phyloP scores from a whole-genome alignment of 2,888 invertebrate species.

The Osmoderma eremita region DNA sequence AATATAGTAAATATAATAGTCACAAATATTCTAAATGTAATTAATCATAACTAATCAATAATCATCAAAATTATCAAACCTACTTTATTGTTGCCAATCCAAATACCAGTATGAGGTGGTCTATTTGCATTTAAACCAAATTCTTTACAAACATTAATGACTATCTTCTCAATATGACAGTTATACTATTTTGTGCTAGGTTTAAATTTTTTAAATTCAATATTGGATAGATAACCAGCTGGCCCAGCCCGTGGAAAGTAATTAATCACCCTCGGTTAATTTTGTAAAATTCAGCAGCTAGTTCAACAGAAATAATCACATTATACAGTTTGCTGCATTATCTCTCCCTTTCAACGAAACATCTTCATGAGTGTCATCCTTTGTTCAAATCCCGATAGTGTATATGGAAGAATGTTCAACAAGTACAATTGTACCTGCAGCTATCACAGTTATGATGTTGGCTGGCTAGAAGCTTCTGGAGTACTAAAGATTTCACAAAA shows the following conservation, averaged over 20 bases:
- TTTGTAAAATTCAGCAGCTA: too few relatives aligned
- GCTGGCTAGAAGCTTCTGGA: constrained; percentile 66
- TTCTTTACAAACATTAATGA: constrained; percentile 78
- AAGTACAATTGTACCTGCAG: constrained; percentile 71
- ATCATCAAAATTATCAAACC: neutral
- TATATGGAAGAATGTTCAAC: constrained; percentile 92
- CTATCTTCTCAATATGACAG: constrained; percentile 75
- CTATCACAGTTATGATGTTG: constrained; percentile 57
- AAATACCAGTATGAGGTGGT: constrained; percentile 89
- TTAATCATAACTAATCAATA: too few relatives aligned
- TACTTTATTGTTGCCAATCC: constrained; percentile 81
- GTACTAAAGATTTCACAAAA: constrained; percentile 67
- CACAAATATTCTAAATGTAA: too few relatives aligned
- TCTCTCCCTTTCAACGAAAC: constrained; percentile 70
- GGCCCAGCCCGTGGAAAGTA: too few relatives aligned
- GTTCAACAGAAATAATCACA: constrained; percentile 28
- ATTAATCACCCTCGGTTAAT: too few relatives aligned
- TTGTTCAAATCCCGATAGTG: constrained; percentile 89
- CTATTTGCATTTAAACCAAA: constrained; percentile 76
- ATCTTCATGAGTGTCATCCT: constrained; percentile 74
- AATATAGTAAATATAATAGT: constrained; percentile 3
- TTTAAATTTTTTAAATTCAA: constrained; percentile 85
- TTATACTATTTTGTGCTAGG: constrained; percentile 87
- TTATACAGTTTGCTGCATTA: constrained; percentile 27
- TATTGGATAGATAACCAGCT: too few relatives aligned